phyloP scores from a whole-genome alignment of 2,797 vertebrate species.

The Peromyscus eremicus region DNA sequence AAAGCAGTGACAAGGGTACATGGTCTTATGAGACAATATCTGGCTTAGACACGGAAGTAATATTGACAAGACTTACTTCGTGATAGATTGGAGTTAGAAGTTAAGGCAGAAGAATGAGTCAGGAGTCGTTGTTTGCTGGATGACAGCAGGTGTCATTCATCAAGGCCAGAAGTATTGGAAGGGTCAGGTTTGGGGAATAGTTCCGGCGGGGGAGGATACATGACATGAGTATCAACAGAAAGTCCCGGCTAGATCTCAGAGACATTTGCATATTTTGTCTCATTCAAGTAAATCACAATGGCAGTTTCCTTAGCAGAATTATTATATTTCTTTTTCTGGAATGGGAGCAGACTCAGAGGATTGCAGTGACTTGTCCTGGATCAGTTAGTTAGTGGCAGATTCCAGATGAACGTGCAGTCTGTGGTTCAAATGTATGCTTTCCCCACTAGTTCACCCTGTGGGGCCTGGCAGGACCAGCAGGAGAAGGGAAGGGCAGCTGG shows the following conservation, averaged over 20 bases:
- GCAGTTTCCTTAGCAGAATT: conserved; percentile 50
- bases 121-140: conserved; percentile 39
- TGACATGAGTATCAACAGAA: neutral
- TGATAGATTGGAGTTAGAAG: conserved; percentile 57
- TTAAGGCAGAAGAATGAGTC: conserved; percentile 60
- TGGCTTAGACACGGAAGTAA: conserved; percentile 31
- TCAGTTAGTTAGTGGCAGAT: conserved; percentile 61
- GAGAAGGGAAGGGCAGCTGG: neutral
- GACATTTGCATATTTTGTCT: conserved; percentile 53
- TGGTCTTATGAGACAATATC: conserved; percentile 32
- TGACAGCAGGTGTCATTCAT: conserved; percentile 45
- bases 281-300: neutral
- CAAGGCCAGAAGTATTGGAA: conserved; percentile 14
- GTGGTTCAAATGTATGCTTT: conserved; percentile 21
- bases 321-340: conserved; percentile 48
- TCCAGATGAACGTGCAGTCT: conserved; percentile 63
- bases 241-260: neutral
- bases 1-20: conserved; percentile 28
- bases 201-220: neutral
- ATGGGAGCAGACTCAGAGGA: conserved; percentile 45
- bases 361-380: conserved; percentile 52
- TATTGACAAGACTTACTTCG: conserved; percentile 49
- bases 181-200: conserved; percentile 25
- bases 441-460: neutral
- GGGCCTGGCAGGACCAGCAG: neutral